Evolutionary conservation across 2,797 vertebrate species (phyloP), one percentile per base, ranked within the genome.

Genomic region (Sebastes oblongus): DNA sequence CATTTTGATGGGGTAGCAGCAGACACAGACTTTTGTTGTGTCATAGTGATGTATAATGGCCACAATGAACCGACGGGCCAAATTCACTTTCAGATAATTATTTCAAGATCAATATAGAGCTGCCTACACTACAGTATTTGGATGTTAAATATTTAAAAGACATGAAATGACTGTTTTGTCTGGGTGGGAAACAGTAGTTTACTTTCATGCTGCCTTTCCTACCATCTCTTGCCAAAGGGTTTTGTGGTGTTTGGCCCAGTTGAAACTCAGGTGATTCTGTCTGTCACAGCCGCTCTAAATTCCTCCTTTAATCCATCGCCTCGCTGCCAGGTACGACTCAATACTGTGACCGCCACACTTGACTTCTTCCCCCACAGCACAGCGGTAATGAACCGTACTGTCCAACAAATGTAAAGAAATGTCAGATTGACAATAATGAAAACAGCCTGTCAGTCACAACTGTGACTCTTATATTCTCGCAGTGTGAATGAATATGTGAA

Each of bases 201-300:
- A 24, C 39, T 30, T 34, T 67, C 16, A 54, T 16, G 12, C 55
- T 20, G 39, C 6, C 36, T 64, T 39, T 22, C 18, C 32, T 20
- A 2, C 9, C 1, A 12, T 3, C 22, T 62, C 16, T 42, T 58
- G 39, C 59, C 70, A 22, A 52, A 78, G 52, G 60, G 52, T n/a
- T 76, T 34, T 55, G 66, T 69, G 25, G 46, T 72, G 11, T 80
- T 54, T 55, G 74, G 60, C 71, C 70, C 18, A 34, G 54, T 22
- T 66, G 39, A 61, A 39, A 72, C 75, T 72, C 67, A 72, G 80
- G 60, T 72, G 71, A 78, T 36, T 82, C 75, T 22, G 55, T 80
- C 50, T 72, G 60, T 88, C 87, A 77, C 61, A 78, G 29, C 62
- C 18, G 4, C 73, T 84, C 71, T 55, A 82, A 66, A 86, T 82